Base-by-base conservation (phyloP, 1,140 invertebrate genomes). In the Drosophila lini region DNA sequence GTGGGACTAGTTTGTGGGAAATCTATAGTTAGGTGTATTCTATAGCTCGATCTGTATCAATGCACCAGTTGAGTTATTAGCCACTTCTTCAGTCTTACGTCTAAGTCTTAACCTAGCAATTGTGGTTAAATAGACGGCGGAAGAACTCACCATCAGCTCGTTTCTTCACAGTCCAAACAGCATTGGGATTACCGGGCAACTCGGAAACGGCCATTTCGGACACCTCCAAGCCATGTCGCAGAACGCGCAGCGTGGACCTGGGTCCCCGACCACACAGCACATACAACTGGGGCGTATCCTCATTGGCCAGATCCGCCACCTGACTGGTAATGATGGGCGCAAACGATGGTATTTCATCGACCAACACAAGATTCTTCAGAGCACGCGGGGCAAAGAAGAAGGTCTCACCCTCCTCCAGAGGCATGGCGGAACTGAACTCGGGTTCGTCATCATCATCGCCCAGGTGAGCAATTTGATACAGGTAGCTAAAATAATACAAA, bases 141-240 rank as follows among this genome's bases (percentile, higher is more conserved):
- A 6, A 6, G 28, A 16, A 92, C 91, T 91, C 74, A 92, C 92
- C 92, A 94, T 99, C 99, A 91, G 96, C 95, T 93, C 98, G 96
- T 91, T 96, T 95, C 93, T 99, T 98, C 2, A 99, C 98, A 36
- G 99, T 99, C 99, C 99, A 99, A 7, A 99, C 99, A 89, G 98
- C 98, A 94, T 99, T 99, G 10, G 99, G 99, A 93, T 98, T 99
- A 92, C 98, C 98, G 13, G 99, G 99, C 73, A 99, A 93, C 93
- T 99, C 99, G 50, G 98, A 99, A 5, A 99, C 98, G 80, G 99
- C 99, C 99, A 99, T 99, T 93, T 99, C 99, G 0, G 98, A 98
- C 3, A 97, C 98, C 94, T 99, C 99, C 13, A 99, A 93, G 85
- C 99, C 99, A 93, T 99, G 99, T 45, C 99, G 94, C 4, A 99